Evolutionary conservation across 2,888 invertebrate genomes (phyloP).

Genomic region (Bedellia somnulentella): DNA sequence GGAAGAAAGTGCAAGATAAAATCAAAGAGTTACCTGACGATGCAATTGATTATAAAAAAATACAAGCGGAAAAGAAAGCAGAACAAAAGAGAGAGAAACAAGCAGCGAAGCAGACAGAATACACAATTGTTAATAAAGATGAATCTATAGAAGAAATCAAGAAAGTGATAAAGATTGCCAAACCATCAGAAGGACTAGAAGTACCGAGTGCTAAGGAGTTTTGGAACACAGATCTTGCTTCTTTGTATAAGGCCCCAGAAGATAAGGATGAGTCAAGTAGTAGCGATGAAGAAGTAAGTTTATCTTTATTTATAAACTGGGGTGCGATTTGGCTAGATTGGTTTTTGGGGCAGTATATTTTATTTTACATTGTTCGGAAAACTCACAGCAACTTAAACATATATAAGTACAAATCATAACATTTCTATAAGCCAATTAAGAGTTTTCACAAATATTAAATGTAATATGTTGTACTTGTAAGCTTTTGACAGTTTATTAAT

Average conservation of each 20-base stretch:
- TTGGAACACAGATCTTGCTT: constrained; percentile 21
- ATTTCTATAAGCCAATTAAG: too few species aligned
- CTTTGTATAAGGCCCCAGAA: constrained; percentile 11
- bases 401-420: too few species aligned
- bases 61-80: constrained; percentile 14
- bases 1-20: constrained; percentile 20
- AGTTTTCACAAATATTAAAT: too few species aligned
- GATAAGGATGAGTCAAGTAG: constrained; percentile 33
- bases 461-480: too few species aligned
- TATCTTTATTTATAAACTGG: too few species aligned
- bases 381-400: too few species aligned
- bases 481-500: too few species aligned
- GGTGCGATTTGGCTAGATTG: not conserved
- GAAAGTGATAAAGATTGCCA: constrained; percentile 7
- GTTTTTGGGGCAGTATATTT: not conserved
- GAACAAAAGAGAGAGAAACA: constrained; percentile 10
- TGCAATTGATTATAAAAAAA: constrained; percentile 13
- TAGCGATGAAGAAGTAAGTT: constrained; percentile 40
- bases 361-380: too few species aligned
- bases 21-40: constrained; percentile 17
- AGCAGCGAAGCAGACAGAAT: constrained; percentile 8
- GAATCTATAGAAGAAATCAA: constrained; percentile 12
- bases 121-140: constrained; percentile 9
- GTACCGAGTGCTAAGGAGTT: constrained; percentile 42
- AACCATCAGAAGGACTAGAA: constrained; percentile 27